Evolutionary conservation across 1,140 invertebrate species (phyloP), one percentile per base, ranked within the genome.

Genomic region (Thaumetopoea pityocampa): DNA sequence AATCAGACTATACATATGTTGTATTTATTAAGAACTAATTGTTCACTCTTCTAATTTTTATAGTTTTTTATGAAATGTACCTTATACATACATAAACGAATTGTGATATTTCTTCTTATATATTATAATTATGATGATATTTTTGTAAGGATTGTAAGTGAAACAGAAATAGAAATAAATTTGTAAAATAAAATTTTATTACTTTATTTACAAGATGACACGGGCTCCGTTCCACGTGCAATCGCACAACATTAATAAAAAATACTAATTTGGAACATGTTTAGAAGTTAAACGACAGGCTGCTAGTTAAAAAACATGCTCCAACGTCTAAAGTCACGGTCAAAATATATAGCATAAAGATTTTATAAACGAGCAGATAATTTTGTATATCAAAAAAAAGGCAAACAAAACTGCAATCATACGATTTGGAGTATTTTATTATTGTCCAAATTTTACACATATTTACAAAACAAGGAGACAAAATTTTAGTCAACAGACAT

Each of bases 151-250:
- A 10, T 6, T 5, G 6, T 11, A 56, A 70, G 63, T 66, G 54
- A 74, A 76, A 72, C 53, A 66, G 29, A 70, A 56, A 47, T 67
- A 26, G 52, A 56, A 51, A 57, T 64, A 68, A 72, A 64, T 77
- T 80, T 80, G 62, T 80, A 80, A 83, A 80, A 83, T 83, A 77
- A 78, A 70, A 65, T 76, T 78, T 78, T 78, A 78, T 83, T 82
- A 80, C 62, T 78, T 77, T 83, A 78, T 80, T 58, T 83, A 78
- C 71, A 83, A 70, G 61, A 68, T 68, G 67, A 69, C 37, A 47
- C 49, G 62, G 67, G 61, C 64, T 73, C 62, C 65, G 55, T 67
- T 72, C 72, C 65, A 71, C 66, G n/a, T n/a, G n/a, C 65, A 51
- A 68, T 71, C 65, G 71, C 55, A 61, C 51, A 49, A 65, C 38